Base-by-base conservation (phyloP, 2,113 vertebrate species). In the Lamprologus speciosus region DNA sequence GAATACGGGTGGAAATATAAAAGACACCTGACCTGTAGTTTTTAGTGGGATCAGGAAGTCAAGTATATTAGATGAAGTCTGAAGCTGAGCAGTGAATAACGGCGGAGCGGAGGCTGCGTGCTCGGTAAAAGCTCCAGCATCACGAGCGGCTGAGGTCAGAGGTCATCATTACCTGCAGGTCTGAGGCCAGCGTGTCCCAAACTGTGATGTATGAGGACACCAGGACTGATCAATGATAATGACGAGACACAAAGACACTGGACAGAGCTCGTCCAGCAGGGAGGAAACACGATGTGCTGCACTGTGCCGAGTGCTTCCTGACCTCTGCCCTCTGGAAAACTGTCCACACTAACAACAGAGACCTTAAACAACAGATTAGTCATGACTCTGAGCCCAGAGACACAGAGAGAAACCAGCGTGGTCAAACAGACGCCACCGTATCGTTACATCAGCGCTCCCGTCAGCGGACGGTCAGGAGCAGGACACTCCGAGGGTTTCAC, bases 101-200 rank as follows among this genome's bases (percentile, higher is more conserved):
- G 35, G 26, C 0, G 10, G 8, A 63, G 57, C 2, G 12, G 50
- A 83, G 50, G 37, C 70, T 23, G 54, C 35, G 68, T 10, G 85
- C 73, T 82, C 68, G 4, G 78, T 87, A 13, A 92, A 80, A 87
- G 90, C 87, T 68, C 42, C 17, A 4, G 17, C 60, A 92, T 93
- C 82, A 65, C 40, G 16, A 88, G 53, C 0, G 31, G 17, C 16
- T 37, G 57, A 47, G 47, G 26, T 79, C 60, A 47, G 45, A 42
- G 26, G 73, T 91, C 55, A 89, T 81, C 81, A 21, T 50, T 35
- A 28, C 1, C 53, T 68, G 51, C n/a, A 85, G 70, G 80, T 1
- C 37, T 51, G 31, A 82, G n/a, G 83, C 31, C 23, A 4, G 80
- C 10, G 57, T 5, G 88, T 87, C 73, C 78, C 53, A 10, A 87